Evolutionary conservation across 2,113 vertebrate genomes (phyloP).

Genomic region (Cavia porcellus): DNA sequence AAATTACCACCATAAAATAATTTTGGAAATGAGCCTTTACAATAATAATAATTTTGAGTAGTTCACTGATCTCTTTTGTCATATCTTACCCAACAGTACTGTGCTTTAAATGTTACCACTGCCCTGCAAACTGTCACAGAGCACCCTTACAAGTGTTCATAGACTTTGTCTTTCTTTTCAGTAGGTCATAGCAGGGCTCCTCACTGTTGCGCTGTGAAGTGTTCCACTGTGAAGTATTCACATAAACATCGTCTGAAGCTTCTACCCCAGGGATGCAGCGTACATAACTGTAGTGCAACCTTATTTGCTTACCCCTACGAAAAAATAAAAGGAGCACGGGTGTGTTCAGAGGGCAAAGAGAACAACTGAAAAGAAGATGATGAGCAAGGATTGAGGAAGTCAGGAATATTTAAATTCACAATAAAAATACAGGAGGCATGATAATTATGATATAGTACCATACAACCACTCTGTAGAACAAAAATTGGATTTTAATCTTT

Average conservation of each 20-base stretch:
- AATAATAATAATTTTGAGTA: background rate
- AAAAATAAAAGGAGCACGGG: background rate
- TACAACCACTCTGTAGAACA: background rate
- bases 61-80: background rate
- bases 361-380: background rate
- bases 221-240: background rate
- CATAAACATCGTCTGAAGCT: background rate
- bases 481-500: conserved; percentile 1
- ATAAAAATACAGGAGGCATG: background rate
- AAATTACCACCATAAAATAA: background rate
- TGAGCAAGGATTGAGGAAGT: background rate
- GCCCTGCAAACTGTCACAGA: background rate
- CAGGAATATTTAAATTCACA: background rate
- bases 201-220: background rate
- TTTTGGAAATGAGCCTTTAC: background rate
- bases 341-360: background rate
- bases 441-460: background rate
- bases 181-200: background rate
- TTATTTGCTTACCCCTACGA: background rate
- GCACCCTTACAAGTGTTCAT: background rate
- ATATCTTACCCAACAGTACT: background rate
- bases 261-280: background rate
- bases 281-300: background rate
- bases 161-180: background rate
- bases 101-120: background rate